Evolutionary conservation across 1,140 invertebrate species (phyloP).

Genomic region (Polypedilum vanderplanki): DNA sequence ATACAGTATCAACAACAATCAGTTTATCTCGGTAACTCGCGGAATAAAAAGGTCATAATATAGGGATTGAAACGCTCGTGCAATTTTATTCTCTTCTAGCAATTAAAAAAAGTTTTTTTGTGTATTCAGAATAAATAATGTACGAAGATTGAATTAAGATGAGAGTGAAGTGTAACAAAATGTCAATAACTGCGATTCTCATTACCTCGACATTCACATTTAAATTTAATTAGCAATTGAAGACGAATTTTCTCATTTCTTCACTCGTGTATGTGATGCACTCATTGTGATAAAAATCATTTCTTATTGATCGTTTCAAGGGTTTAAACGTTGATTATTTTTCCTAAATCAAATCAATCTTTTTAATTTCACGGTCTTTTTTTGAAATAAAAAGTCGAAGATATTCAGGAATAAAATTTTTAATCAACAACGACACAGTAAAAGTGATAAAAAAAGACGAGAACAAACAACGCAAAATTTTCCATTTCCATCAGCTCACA

Average conservation of each 20-base stretch:
- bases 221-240: constrained; percentile 12
- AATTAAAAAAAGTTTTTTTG: not conserved
- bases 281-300: not conserved
- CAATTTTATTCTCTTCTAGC: not conserved
- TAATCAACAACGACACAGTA: not conserved
- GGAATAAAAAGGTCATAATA: constrained; percentile 1
- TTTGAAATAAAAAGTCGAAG: not conserved
- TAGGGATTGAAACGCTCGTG: too few species aligned
- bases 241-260: not conserved
- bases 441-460: not conserved
- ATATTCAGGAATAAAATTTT: not conserved
- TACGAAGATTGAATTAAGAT: not conserved
- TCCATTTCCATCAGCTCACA: not conserved
- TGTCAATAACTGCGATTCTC: not conserved
- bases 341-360: not conserved
- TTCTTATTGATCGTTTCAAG: not conserved
- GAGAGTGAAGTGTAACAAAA: not conserved
- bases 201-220: constrained; percentile 22
- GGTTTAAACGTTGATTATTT: not conserved
- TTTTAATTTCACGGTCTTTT: not conserved
- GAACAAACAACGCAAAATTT: not conserved
- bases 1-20: not conserved
- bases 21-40: not conserved
- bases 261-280: not conserved
- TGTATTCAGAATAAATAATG: not conserved